Conservation (phyloP, 2,888 invertebrate species). For the Atherix ibis region DNA sequence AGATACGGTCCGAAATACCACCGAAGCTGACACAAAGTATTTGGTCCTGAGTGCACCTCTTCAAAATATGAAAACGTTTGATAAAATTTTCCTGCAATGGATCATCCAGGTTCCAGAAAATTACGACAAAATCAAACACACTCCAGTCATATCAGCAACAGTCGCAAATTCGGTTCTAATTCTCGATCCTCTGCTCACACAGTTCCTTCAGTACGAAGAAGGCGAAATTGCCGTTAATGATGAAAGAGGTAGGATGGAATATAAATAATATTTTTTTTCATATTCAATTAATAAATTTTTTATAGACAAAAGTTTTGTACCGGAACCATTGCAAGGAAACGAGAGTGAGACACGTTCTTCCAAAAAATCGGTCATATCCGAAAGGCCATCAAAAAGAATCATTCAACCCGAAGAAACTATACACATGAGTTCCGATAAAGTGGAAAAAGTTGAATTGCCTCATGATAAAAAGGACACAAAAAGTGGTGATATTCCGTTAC, state of each 20-base stretch:
- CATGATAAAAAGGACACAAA: no score
- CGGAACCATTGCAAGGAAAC: background rate
- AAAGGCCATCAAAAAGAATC: slow-evolving; percentile 16
- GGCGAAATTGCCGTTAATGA: background rate
- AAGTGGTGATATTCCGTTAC: no score
- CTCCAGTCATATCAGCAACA: slow-evolving; percentile 35
- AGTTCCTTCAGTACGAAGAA: slow-evolving; percentile 43
- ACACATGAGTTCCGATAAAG: slow-evolving; percentile 30
- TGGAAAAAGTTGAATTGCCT: slow-evolving; percentile 21
- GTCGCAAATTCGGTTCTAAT: slow-evolving; percentile 37
- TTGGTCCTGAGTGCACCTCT: slow-evolving; percentile 6
- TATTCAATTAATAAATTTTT: background rate
- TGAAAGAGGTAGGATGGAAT: background rate
- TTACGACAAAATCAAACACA: slow-evolving; percentile 19
- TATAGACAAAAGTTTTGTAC: background rate
- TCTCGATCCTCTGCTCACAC: slow-evolving; percentile 47
- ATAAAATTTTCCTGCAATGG: slow-evolving; percentile 3
- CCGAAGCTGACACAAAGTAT: background rate
- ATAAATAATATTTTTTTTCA: background rate
- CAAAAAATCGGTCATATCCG: slow-evolving; percentile 16
- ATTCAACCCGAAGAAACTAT: slow-evolving; percentile 28
- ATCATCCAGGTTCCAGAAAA: slow-evolving; percentile 6
- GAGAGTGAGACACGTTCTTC: slow-evolving; percentile 13
- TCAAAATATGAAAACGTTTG: background rate
- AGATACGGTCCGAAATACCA: background rate